These are phyloP conservation scores for Apamea epomidion DNA, from an alignment of 2,888 invertebrate genomes.

Conservation along the genomic window DNA sequence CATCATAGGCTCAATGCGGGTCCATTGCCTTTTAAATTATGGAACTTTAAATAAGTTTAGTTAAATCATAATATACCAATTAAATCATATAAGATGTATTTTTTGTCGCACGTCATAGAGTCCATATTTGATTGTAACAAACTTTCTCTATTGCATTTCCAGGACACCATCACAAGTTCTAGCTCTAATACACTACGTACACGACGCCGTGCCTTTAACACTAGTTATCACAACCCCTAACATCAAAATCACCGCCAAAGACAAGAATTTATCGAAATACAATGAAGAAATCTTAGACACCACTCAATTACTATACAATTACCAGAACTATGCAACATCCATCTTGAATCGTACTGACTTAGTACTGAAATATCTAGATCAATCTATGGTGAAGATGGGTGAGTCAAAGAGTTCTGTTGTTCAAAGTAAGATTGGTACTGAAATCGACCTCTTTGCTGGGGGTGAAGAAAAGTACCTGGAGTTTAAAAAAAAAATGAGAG, in stretches of 20 bases:
- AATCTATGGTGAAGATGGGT: conserved; percentile 80
- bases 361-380: conserved; percentile 79
- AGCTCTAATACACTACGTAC: conserved; percentile 82
- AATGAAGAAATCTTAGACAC: conserved; percentile 67
- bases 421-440: conserved; percentile 74
- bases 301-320: conserved; percentile 56
- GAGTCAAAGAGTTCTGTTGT: conserved; percentile 73
- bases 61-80: not conserved
- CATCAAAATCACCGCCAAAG: conserved; percentile 73
- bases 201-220: conserved; percentile 80
- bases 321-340: conserved; percentile 71
- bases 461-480: conserved; percentile 72
- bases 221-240: conserved; percentile 77
- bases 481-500: conserved; percentile 74
- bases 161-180: conserved; percentile 81
- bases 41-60: not conserved
- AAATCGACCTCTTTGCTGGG: conserved; percentile 80
- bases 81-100: too few relatives aligned
- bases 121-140: not conserved
- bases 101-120: not conserved
- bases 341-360: conserved; percentile 74
- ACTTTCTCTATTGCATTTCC: conserved; percentile 65
- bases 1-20: not conserved
- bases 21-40: not conserved
- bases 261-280: conserved; percentile 63